Percentiles rank a stretch among this genome's conserved stretches.
Evolutionary conservation across 2,113 vertebrate species (phyloP).

Genomic region (Saimiri boliviensis): DNA sequence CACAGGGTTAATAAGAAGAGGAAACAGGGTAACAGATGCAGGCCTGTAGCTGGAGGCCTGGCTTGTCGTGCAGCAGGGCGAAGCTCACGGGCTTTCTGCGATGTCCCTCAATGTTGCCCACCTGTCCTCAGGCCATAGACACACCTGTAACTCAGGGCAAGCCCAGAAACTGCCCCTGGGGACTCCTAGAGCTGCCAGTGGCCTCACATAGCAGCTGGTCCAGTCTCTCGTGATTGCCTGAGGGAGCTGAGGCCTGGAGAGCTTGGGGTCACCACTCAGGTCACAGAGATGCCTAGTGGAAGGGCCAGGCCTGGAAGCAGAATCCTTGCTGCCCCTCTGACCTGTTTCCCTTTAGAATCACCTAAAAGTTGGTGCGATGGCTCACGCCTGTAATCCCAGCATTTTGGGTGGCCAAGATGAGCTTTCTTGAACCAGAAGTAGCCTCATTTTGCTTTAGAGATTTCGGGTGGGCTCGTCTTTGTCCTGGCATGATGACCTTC

Average conservation of each 20-base stretch:
- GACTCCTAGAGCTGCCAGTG: no score
- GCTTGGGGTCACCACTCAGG: background rate
- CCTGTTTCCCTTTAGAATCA: background rate
- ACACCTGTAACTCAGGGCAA: background rate
- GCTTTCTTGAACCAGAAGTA: background rate
- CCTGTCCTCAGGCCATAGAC: background rate
- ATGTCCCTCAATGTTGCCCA: accelerated
- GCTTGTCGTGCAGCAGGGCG: accelerated
- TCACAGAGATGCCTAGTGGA: background rate
- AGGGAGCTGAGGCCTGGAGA: background rate
- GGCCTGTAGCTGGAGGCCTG: background rate
- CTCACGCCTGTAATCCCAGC: no score
- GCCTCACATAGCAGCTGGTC: background rate
- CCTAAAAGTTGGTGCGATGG: no score
- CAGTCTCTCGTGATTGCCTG: background rate
- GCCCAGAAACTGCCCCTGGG: background rate
- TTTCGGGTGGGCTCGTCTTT: background rate
- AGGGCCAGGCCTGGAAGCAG: background rate
- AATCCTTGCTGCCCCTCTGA: background rate
- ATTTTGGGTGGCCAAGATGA: background rate
- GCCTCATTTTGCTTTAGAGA: background rate
- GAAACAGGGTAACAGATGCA: background rate
- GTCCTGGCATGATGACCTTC: background rate
- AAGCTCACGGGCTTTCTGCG: background rate
- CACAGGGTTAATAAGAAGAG: accelerated